Evolutionary conservation across 2,797 vertebrate genomes (phyloP).

Genomic region (Pseudochirops corinnae): DNA sequence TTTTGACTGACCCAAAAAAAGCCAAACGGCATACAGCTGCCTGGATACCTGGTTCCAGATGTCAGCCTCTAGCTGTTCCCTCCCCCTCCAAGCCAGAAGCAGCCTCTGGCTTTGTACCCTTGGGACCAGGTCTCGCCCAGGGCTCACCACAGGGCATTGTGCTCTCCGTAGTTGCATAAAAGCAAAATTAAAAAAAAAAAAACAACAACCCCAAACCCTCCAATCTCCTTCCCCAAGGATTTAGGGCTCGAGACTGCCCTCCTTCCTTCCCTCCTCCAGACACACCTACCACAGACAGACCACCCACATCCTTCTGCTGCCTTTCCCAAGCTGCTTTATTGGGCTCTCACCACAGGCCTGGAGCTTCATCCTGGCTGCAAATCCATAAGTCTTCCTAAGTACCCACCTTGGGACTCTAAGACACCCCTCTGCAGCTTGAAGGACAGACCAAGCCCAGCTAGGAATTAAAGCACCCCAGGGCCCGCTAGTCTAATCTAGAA

Average conservation of each 20-base stretch:
- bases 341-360: background rate
- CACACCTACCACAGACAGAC: background rate
- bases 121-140: rapidly evolving
- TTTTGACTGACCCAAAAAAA: background rate
- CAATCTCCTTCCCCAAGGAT: background rate
- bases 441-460: background rate
- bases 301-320: background rate
- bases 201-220: background rate
- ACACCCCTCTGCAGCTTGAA: too few species aligned
- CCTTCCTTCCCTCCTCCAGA: background rate
- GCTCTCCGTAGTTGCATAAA: background rate
- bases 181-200: background rate
- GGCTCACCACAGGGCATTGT: background rate
- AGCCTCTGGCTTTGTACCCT: background rate
- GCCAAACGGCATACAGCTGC: background rate
- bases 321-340: background rate
- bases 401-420: too few species aligned
- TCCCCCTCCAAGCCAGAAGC: background rate
- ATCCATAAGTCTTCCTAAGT: background rate
- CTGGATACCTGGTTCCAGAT: background rate
- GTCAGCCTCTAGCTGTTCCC: background rate
- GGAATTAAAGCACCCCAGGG: background rate
- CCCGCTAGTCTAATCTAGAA: background rate
- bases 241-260: background rate
- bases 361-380: background rate